phyloP scores from a whole-genome alignment of 1,140 invertebrate species.

The Oncopodura yosiiana region DNA sequence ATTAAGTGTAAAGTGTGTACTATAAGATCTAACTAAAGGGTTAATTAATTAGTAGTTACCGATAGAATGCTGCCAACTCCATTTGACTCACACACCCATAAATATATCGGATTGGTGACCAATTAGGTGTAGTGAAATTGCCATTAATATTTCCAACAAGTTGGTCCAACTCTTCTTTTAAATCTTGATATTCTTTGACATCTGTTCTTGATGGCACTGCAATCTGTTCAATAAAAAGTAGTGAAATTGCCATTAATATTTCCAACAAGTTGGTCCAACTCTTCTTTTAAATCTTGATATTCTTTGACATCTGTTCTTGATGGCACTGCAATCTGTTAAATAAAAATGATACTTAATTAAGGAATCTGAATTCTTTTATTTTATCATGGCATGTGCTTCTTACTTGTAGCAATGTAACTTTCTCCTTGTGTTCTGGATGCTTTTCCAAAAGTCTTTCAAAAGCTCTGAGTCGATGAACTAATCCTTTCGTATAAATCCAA shows the following conservation, averaged over 20 bases:
- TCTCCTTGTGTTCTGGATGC: conserved; percentile 73
- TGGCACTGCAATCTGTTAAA: conserved; percentile 81
- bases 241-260: conserved; percentile 77
- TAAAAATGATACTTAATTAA: no score
- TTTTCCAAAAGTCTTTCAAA: conserved; percentile 75
- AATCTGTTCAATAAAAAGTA: conserved; percentile 79
- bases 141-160: conserved; percentile 78
- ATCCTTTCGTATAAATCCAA: conserved; percentile 84
- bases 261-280: conserved; percentile 80
- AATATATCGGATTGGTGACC: conserved; percentile 84
- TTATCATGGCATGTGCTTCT: no score
- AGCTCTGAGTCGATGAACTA: conserved; percentile 70
- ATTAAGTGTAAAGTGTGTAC: no score
- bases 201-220: conserved; percentile 81
- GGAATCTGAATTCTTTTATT: no score
- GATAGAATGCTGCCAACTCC: conserved; percentile 70
- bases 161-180: conserved; percentile 85
- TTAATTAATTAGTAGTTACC: no score
- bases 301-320: conserved; percentile 81
- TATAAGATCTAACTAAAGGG: no score
- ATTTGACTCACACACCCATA: conserved; percentile 78
- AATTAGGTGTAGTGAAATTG: conserved; percentile 74
- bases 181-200: conserved; percentile 78
- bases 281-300: conserved; percentile 81
- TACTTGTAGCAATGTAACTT: no score